These are phyloP conservation scores for Ptilorrhoa leucosticta DNA, from an alignment of 2,113 vertebrate genomes.

Conservation along the genomic window DNA sequence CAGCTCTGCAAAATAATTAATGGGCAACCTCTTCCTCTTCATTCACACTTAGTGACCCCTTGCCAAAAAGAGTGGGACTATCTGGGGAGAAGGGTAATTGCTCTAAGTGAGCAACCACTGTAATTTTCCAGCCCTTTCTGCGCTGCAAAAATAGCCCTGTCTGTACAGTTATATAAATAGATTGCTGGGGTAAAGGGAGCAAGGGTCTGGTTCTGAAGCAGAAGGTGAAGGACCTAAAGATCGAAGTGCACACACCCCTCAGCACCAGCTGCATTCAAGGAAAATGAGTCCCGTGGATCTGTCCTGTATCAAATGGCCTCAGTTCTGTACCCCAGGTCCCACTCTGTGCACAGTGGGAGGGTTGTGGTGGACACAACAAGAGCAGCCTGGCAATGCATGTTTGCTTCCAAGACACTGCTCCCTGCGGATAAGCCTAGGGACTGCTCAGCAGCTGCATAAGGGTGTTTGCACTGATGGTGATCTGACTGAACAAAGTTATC, in stretches of 20 bases:
- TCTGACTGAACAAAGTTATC: background rate
- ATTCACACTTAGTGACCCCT: background rate
- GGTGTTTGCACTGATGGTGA: background rate
- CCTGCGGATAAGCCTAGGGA: background rate
- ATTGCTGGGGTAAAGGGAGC: background rate
- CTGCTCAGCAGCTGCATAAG: background rate
- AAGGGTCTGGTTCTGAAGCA: background rate
- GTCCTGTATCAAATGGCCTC: background rate
- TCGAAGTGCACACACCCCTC: background rate
- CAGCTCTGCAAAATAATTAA: background rate
- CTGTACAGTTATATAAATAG: background rate
- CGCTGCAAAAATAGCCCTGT: background rate
- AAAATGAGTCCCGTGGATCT: background rate
- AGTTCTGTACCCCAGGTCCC: background rate
- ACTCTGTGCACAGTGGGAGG: background rate
- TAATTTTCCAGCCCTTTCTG: background rate
- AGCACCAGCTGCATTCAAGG: background rate
- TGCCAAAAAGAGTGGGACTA: background rate
- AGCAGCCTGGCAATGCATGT: background rate
- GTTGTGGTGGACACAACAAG: background rate
- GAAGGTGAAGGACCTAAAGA: background rate
- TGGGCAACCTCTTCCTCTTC: background rate
- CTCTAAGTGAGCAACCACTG: background rate
- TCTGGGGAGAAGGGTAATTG: background rate
- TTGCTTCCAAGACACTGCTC: background rate